phyloP scores from a whole-genome alignment of 2,113 vertebrate genomes.

The Candoia aspera region DNA sequence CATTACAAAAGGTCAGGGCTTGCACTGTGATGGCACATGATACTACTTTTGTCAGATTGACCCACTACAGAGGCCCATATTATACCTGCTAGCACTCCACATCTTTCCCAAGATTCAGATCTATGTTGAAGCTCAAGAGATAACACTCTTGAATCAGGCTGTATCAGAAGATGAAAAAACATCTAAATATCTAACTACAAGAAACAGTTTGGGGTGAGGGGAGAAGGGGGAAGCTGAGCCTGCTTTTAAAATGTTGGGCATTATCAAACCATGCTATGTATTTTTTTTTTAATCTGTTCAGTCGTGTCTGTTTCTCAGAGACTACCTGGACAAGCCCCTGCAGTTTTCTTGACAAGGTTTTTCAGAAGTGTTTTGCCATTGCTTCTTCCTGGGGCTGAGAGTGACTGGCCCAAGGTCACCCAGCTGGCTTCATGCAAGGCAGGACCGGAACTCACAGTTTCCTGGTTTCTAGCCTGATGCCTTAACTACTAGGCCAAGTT shows the following conservation, averaged over 20 bases:
- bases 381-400: no score
- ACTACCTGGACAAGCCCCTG: no score
- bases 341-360: no score
- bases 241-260: background rate
- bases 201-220: background rate
- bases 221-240: background rate
- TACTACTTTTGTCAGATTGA: background rate
- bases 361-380: no score
- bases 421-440: no score
- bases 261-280: background rate
- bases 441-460: no score
- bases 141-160: background rate
- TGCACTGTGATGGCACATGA: background rate
- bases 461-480: no score
- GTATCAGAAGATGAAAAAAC: background rate
- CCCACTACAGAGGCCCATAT: background rate
- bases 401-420: no score
- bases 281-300: no score
- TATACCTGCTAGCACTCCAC: background rate
- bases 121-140: background rate
- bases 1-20: background rate
- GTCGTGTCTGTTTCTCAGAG: no score
- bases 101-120: background rate
- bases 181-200: background rate
- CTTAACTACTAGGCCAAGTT: no score